Conservation (phyloP, 23 tunicate genomes). For the Clavelina lepadiformis region DNA sequence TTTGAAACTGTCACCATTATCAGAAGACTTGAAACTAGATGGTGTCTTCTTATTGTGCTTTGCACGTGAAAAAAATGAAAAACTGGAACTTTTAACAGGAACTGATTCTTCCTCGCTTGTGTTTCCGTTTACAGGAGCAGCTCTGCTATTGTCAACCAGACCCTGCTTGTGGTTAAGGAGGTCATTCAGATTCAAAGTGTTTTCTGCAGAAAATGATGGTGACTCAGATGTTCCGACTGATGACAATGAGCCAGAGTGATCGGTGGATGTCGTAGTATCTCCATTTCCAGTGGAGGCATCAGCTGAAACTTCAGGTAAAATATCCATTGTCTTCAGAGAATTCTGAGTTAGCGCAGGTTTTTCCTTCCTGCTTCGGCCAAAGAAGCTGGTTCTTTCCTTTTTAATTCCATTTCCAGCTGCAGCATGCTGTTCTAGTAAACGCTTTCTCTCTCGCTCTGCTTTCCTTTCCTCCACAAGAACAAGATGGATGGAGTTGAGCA, state of each 20-base stretch:
- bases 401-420: slow-evolving; percentile 5
- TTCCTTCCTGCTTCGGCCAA: slow-evolving; percentile 30
- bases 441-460: slow-evolving; percentile 39
- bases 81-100: slow-evolving; percentile 8
- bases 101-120: not conserved
- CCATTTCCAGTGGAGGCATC: not conserved
- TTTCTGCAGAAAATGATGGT: too few relatives aligned
- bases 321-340: not conserved
- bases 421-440: slow-evolving; percentile 14
- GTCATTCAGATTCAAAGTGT: too few relatives aligned
- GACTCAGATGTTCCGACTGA: slow-evolving; percentile 16
- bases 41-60: slow-evolving; percentile 28
- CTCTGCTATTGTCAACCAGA: not conserved
- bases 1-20: not conserved
- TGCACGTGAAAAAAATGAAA: slow-evolving; percentile 19
- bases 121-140: not conserved
- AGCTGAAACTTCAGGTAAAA: not conserved
- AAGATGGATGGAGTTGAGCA: slow-evolving; percentile 91
- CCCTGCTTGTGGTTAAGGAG: not conserved
- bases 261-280: not conserved
- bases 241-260: not conserved
- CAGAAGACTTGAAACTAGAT: slow-evolving; percentile 28
- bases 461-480: slow-evolving; percentile 81
- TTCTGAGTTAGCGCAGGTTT: too few relatives aligned
- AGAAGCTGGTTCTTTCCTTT: slow-evolving; percentile 33